Evolutionary conservation across 2,113 vertebrate genomes (phyloP).

Genomic region (Chloroceryle aenea): DNA sequence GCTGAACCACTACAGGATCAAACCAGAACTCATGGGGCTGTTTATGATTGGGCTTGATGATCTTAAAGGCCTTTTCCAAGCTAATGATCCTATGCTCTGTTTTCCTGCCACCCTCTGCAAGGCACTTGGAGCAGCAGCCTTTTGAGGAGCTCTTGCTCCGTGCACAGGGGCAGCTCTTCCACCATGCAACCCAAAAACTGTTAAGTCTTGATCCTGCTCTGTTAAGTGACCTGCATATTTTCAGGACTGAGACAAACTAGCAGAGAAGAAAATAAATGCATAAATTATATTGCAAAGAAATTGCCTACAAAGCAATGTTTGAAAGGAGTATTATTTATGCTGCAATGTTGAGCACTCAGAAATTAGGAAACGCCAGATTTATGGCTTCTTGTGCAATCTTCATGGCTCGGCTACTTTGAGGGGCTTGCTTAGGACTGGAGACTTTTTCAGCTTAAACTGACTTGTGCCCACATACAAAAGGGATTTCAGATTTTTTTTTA

Average conservation of each 20-base stretch:
- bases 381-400: conserved; percentile 18
- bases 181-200: rapidly evolving
- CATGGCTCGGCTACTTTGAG: background rate
- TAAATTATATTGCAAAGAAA: background rate
- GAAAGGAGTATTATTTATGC: background rate
- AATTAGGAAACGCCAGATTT: background rate
- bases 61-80: background rate
- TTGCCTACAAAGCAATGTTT: background rate
- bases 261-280: background rate
- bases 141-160: background rate
- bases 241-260: background rate
- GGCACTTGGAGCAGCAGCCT: background rate
- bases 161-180: background rate
- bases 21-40: background rate
- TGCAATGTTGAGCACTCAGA: background rate
- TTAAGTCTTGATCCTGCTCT: background rate
- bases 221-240: background rate
- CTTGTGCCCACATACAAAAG: background rate
- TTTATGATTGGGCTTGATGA: background rate
- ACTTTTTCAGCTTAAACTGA: background rate
- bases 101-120: background rate
- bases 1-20: background rate
- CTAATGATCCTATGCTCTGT: background rate
- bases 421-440: background rate
- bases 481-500: background rate